Evolutionary conservation across 2,113 vertebrate genomes (phyloP).

Genomic region (Rhinolophus ferrumequinum): DNA sequence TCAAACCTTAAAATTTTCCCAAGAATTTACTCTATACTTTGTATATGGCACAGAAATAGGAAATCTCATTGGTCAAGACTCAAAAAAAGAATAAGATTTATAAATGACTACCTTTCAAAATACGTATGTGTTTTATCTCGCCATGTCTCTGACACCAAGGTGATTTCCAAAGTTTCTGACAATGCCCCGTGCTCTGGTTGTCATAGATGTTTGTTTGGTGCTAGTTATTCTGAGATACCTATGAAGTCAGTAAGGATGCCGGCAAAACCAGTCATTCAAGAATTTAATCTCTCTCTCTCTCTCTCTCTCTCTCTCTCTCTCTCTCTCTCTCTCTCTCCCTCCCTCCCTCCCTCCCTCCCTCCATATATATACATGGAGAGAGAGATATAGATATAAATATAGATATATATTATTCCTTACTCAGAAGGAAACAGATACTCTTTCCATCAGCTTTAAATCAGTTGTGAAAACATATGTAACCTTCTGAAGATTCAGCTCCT

Average conservation of each 20-base stretch:
- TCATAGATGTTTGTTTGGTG: not conserved
- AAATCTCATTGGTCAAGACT: not conserved
- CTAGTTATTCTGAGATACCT: not conserved
- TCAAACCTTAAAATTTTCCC: not conserved
- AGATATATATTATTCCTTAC: not conserved
- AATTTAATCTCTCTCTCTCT: not conserved
- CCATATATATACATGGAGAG: too few species aligned
- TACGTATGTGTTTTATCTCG: not conserved
- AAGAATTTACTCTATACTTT: not conserved
- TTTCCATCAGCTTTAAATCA: not conserved
- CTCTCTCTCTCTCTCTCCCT: too few species aligned
- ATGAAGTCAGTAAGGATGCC: not conserved
- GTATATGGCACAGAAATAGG: not conserved
- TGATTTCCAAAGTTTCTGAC: not conserved
- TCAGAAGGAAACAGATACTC: not conserved
- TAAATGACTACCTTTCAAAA: not conserved
- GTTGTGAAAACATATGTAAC: not conserved
- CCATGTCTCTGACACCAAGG: not conserved
- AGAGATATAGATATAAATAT: too few species aligned
- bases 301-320: too few species aligned
- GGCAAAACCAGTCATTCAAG: slow-evolving; percentile 8
- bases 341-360: too few species aligned
- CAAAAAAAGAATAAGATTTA: not conserved
- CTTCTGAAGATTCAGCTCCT: not conserved
- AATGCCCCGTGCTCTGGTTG: not conserved